Percentiles rank a stretch among this genome's conserved stretches.
These are phyloP conservation scores for Ceratosolen fusciceps DNA, from an alignment of 1,140 invertebrate species.

Conservation along the genomic window DNA sequence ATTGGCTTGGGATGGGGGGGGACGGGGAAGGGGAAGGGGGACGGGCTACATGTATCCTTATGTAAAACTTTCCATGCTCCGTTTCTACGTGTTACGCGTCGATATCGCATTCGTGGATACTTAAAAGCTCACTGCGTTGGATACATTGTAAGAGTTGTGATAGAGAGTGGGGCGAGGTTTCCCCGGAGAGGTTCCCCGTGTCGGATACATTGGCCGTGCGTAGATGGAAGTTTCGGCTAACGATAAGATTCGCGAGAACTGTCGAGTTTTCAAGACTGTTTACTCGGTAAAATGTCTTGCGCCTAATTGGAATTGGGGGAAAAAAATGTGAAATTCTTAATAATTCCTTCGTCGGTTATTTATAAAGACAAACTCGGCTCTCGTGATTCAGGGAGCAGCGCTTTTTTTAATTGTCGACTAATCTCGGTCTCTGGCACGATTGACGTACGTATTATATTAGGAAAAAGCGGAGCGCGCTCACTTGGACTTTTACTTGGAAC, in stretches of 20 bases:
- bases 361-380: background rate
- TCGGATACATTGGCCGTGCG: too few relatives aligned
- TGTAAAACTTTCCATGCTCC: slow-evolving; percentile 16
- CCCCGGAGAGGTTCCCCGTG: too few relatives aligned
- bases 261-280: background rate
- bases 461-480: background rate
- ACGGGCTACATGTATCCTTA: background rate
- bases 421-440: background rate
- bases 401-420: background rate
- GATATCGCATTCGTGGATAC: background rate
- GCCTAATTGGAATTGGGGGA: background rate
- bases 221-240: background rate
- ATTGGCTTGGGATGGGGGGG: background rate
- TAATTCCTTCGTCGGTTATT: background rate
- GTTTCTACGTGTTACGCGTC: background rate
- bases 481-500: background rate
- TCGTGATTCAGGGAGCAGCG: background rate
- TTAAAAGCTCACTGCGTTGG: too few relatives aligned
- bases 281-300: background rate
- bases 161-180: too few relatives aligned
- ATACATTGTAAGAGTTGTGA: too few relatives aligned
- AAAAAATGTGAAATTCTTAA: slow-evolving; percentile 1
- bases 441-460: background rate
- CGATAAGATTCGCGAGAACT: background rate
- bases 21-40: background rate